Evolutionary conservation across 2,888 invertebrate genomes (phyloP).

Genomic region (Ophion obscuratus): DNA sequence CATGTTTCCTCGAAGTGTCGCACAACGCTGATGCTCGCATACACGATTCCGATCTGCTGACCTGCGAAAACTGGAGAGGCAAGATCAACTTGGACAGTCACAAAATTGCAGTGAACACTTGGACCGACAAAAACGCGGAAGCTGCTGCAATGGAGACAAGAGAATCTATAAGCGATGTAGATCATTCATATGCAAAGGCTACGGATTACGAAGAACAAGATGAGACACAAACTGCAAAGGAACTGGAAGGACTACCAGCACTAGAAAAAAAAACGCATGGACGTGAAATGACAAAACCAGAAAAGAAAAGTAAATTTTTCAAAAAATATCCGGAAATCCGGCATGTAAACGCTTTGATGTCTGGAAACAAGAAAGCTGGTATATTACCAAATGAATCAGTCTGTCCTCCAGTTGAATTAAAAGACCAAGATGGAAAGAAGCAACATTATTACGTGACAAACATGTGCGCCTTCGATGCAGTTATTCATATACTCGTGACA

Average conservation of each 20-base stretch:
- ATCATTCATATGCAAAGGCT: background rate
- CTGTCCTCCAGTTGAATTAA: constrained; percentile 24
- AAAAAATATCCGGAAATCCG: constrained; percentile 44
- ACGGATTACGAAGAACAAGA: too few species aligned
- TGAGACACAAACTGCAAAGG: background rate
- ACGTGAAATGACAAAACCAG: too few species aligned
- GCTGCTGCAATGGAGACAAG: background rate
- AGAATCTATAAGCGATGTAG: background rate
- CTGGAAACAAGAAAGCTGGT: constrained; percentile 18
- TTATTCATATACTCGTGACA: too few species aligned
- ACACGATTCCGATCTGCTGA: constrained; percentile 11
- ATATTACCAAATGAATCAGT: constrained; percentile 15
- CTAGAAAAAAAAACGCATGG: too few species aligned
- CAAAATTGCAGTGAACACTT: background rate
- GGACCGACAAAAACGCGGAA: background rate
- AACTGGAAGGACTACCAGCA: background rate
- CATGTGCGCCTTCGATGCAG: constrained; percentile 47
- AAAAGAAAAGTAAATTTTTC: constrained; percentile 45
- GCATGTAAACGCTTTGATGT: constrained; percentile 18
- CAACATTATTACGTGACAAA: constrained; percentile 8
- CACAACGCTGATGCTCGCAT: background rate
- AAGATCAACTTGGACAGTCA: background rate
- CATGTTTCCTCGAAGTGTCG: background rate
- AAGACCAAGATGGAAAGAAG: background rate
- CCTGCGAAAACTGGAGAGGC: constrained; percentile 11